Evolutionary conservation across 2,888 invertebrate species (phyloP).

Genomic region (Gastrophysa polygoni): DNA sequence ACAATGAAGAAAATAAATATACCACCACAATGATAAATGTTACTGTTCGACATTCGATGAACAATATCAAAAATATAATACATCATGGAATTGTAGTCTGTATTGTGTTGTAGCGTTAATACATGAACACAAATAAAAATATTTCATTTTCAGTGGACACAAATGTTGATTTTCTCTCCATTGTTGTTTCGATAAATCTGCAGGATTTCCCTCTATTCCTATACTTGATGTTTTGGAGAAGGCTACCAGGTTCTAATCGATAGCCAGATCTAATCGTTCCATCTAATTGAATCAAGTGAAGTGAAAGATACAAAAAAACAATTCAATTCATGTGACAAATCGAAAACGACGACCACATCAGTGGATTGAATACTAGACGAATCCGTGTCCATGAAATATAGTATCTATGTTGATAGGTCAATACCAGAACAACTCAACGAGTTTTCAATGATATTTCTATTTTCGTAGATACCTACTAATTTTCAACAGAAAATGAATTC

Average conservation of each 20-base stretch:
- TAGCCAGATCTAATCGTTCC: neutral
- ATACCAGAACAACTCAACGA: too few species aligned
- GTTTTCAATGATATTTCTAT: too few species aligned
- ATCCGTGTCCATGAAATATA: too few species aligned
- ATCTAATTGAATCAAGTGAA: neutral
- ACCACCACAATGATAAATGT: neutral
- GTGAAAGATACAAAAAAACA: neutral
- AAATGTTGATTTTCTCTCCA: neutral
- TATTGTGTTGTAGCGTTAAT: neutral
- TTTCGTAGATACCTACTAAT: too few species aligned
- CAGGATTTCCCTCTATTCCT: neutral
- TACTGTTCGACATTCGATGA: neutral
- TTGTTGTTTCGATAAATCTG: neutral
- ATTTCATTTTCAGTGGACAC: neutral
- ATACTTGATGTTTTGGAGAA: neutral
- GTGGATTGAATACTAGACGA: too few species aligned
- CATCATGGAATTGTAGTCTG: neutral
- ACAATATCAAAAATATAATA: neutral
- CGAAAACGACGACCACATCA: neutral
- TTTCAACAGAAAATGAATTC: too few species aligned
- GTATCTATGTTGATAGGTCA: too few species aligned
- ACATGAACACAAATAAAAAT: neutral
- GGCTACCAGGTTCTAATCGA: neutral
- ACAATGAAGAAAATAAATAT: neutral
- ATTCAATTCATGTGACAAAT: neutral